Conservation (phyloP, 2,113 vertebrate species). For the Neotoma lepida region DNA sequence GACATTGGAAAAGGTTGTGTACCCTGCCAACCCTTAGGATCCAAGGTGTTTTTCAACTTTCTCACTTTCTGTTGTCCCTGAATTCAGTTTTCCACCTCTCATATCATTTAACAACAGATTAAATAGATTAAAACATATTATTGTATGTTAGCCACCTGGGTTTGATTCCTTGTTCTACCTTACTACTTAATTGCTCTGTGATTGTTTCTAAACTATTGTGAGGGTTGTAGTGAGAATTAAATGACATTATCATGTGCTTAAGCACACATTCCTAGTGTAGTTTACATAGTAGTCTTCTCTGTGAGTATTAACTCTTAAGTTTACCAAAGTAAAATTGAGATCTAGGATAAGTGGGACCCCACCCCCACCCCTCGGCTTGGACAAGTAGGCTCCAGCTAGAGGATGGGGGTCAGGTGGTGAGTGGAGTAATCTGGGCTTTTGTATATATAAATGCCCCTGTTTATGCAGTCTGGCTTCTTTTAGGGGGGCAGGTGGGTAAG, state of each 20-base stretch:
- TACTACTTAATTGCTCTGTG: background rate
- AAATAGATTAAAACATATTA: background rate
- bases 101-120: background rate
- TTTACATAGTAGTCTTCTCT: background rate
- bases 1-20: background rate
- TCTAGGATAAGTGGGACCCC: background rate
- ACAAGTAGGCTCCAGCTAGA: slow-evolving; percentile 2
- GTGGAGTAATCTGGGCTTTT: background rate
- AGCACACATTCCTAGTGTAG: background rate
- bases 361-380: background rate
- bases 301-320: slow-evolving; percentile 6
- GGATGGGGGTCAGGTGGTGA: background rate
- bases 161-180: slow-evolving; percentile 49
- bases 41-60: background rate
- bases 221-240: slow-evolving; percentile 14
- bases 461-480: background rate
- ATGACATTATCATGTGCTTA: background rate
- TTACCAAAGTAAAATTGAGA: background rate
- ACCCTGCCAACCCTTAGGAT: background rate
- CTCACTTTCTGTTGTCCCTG: slow-evolving; percentile 1
- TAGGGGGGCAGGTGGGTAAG: background rate
- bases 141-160: background rate
- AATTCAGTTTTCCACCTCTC: slow-evolving; percentile 12
- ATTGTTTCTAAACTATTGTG: background rate
- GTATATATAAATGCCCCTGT: background rate